Evolutionary conservation across 2,113 vertebrate species (phyloP).

Genomic region (Argyrosomus japonicus): DNA sequence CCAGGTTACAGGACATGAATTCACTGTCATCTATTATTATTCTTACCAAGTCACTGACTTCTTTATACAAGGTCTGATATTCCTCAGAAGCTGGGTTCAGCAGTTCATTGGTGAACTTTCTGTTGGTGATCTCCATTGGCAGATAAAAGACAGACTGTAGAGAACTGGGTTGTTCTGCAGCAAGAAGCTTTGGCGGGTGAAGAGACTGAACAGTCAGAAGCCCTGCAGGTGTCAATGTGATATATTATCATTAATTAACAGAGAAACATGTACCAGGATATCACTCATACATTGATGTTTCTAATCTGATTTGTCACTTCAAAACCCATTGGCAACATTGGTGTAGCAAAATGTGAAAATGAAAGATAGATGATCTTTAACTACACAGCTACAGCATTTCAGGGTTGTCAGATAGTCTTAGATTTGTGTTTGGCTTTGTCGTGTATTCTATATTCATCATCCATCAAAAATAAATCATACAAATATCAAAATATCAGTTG

Average conservation of each 20-base stretch:
- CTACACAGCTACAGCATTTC: background rate
- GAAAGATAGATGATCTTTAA: no score
- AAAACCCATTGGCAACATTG: background rate
- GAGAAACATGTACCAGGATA: background rate
- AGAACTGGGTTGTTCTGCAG: fast-evolving
- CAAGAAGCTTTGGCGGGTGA: background rate
- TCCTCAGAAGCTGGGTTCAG: slow-evolving; percentile 2
- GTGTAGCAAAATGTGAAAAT: background rate
- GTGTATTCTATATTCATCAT: background rate
- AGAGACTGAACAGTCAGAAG: background rate
- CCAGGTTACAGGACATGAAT: no score
- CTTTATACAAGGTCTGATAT: slow-evolving; percentile 32
- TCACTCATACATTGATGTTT: background rate
- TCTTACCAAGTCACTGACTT: slow-evolving; percentile 64
- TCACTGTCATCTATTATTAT: background rate
- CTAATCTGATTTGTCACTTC: background rate
- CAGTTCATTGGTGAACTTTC: slow-evolving; percentile 35
- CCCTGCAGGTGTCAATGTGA: slow-evolving; percentile 29
- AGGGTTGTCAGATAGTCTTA: background rate
- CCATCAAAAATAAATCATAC: background rate
- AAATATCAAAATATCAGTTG: background rate
- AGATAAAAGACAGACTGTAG: slow-evolving; percentile 19
- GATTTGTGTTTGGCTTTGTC: background rate
- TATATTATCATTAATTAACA: background rate
- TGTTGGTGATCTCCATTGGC: slow-evolving; percentile 68